Evolutionary conservation across 2,113 vertebrate species (phyloP), one percentile per base, ranked within the genome.

Genomic region (Typhlomys cinereus): DNA sequence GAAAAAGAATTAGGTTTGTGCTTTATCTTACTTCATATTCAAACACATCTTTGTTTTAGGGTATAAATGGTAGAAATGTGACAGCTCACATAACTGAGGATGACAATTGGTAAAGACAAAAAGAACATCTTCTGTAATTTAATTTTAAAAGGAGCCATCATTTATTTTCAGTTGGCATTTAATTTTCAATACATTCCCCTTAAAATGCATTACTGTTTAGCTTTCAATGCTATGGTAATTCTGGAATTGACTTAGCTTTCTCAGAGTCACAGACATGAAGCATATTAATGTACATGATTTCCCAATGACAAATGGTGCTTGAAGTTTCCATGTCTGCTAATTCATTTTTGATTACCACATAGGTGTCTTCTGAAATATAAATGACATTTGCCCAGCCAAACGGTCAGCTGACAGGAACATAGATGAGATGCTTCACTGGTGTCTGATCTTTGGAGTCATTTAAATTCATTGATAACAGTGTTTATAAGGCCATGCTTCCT

Each of bases 321-420:
- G 97, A 97, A 97, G 97, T 95, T 97, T 96, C 95, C 96, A 92
- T 97, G 97, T 98, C 97, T 98, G 97, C 97, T 98, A 98, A 98
- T 98, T 98, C 95, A 96, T 97, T 98, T 98, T 98, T 98, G 91
- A 98, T 98, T 98, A 97, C 97, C 98, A 97, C 97, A 98, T 96
- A 97, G 94, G 96, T 96, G 96, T 97, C 97, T 97, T 97, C 96
- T 97, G 96, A 97, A 98, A 97, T 98, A 97, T 97, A 98, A 97
- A 96, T 98, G 98, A 75, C 97, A 98, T 98, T 98, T 98, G 96
- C 98, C 95, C 95, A 92, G 95, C 96, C 98, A 97, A 98, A 97
- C 52, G 96, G 96, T 96, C 96, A 97, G 98, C 97, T 97, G 97
- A 97, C 98, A 97, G 98, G 92, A 97, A 97, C 96, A 97, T 97